A percentile compares a stretch with the other conserved stretches of the same genome.
phyloP scores from a whole-genome alignment of 2,797 vertebrate genomes.

The Pseudopleuronectes americanus region DNA sequence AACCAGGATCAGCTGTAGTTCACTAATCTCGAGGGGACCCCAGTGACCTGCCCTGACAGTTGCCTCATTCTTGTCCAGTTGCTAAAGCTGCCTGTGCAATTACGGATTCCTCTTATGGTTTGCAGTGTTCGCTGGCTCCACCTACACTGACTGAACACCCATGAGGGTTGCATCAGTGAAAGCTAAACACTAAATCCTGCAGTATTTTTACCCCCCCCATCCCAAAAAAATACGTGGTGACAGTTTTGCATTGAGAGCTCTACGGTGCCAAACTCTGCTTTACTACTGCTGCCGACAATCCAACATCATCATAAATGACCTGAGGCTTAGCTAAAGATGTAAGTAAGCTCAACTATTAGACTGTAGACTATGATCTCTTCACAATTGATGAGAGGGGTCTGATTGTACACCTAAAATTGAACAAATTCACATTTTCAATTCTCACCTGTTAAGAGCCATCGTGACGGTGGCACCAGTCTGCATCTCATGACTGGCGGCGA shows the following conservation, averaged over 20 bases:
- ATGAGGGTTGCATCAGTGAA: not conserved
- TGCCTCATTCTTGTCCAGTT: conserved; percentile 21
- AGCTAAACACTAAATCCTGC: not conserved
- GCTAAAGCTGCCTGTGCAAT: conserved; percentile 33
- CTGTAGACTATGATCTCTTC: too few relatives aligned
- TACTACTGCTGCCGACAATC: not conserved
- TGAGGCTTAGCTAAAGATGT: too few relatives aligned
- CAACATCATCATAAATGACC: too few relatives aligned
- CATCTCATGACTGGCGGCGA: conserved; percentile 96
- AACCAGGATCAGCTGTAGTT: conserved; percentile 27
- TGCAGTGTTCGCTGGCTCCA: not conserved
- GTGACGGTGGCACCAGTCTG: conserved; percentile 95
- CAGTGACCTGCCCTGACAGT: conserved; percentile 37
- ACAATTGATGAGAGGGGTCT: too few relatives aligned
- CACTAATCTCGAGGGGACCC: conserved; percentile 28
- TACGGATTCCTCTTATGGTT: conserved; percentile 5
- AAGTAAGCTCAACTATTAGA: too few relatives aligned
- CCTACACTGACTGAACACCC: not conserved
- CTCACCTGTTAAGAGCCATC: conserved; percentile 98
- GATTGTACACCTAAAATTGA: too few relatives aligned
- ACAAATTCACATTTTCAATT: not conserved
- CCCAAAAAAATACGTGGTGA: too few relatives aligned
- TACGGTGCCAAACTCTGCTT: not conserved
- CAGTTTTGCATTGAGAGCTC: not conserved
- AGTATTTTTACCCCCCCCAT: too few relatives aligned